phyloP scores from a whole-genome alignment of 2,888 invertebrate species.

The Enoplolaimus lenunculus region DNA sequence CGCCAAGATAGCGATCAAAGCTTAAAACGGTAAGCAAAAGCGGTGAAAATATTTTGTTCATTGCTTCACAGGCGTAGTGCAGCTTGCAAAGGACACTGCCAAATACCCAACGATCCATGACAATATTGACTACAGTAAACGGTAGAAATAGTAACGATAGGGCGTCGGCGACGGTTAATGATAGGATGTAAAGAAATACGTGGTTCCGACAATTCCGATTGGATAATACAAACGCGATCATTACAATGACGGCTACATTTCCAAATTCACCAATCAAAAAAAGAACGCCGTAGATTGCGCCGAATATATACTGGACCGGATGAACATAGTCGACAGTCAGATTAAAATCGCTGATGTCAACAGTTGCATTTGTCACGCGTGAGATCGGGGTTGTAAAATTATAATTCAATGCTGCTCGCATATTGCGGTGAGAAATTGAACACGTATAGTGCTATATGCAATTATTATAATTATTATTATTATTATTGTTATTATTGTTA shows the following conservation, averaged over 20 bases:
- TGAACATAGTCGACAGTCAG: no score
- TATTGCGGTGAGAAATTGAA: no score
- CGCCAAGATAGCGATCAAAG: constrained; percentile 32
- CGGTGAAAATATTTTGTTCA: constrained; percentile 35
- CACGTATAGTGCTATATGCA: no score
- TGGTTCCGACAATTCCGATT: not conserved
- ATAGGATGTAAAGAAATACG: constrained; percentile 30
- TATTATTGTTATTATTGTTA: no score
- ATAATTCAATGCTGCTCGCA: no score
- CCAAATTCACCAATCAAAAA: not conserved
- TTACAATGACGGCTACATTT: not conserved
- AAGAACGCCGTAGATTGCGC: not conserved
- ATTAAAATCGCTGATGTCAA: no score
- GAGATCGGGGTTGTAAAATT: no score
- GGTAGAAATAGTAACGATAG: constrained; percentile 33
- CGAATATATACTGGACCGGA: not conserved
- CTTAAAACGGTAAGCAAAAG: constrained; percentile 34
- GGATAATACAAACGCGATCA: not conserved
- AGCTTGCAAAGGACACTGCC: constrained; percentile 30
- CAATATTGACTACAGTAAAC: constrained; percentile 32
- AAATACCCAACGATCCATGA: constrained; percentile 31
- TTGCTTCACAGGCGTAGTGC: constrained; percentile 32
- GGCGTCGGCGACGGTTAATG: constrained; percentile 35
- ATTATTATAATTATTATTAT: no score
- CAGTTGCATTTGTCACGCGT: no score